phyloP scores from a whole-genome alignment of 2,797 vertebrate species.

The Hybognathus amarus region DNA sequence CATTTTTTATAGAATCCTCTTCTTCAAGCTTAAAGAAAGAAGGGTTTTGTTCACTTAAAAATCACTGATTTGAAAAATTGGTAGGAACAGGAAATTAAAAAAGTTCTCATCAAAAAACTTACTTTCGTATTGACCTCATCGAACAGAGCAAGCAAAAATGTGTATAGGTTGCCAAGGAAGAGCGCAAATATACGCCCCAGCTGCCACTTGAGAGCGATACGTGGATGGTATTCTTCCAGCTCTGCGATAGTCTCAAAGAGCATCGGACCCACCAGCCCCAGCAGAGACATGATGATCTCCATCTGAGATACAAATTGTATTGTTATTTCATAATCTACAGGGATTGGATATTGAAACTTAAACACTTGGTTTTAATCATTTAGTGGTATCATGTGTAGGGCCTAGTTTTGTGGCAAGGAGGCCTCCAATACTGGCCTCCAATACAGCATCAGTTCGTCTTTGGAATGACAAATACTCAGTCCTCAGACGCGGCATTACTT shows the following conservation, averaged over 20 bases:
- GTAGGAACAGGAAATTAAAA: background rate
- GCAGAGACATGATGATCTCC: slow-evolving; percentile 97
- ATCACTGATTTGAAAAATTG: background rate
- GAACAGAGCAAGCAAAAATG: slow-evolving; percentile 94
- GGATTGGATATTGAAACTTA: background rate
- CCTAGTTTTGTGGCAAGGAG: background rate
- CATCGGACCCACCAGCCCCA: slow-evolving; percentile 96
- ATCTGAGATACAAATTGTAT: slow-evolving; percentile 60
- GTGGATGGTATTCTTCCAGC: slow-evolving; percentile 95
- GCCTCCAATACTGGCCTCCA: too few relatives aligned
- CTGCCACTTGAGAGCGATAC: slow-evolving; percentile 97
- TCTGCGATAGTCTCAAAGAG: slow-evolving; percentile 96
- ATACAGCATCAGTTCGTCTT: background rate
- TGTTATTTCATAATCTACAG: background rate
- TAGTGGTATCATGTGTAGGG: background rate
- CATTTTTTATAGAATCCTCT: slow-evolving; percentile 86
- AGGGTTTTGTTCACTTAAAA: background rate
- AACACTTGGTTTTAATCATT: background rate
- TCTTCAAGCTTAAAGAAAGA: slow-evolving; percentile 81
- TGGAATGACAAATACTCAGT: background rate
- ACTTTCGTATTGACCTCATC: slow-evolving; percentile 97
- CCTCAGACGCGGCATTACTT: background rate
- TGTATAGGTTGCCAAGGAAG: slow-evolving; percentile 97
- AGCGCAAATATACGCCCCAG: slow-evolving; percentile 96
- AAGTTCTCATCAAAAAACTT: background rate